These are phyloP conservation scores for Schizopygopsis malacanthus DNA, from an alignment of 2,797 vertebrate species.

Conservation along the genomic window DNA sequence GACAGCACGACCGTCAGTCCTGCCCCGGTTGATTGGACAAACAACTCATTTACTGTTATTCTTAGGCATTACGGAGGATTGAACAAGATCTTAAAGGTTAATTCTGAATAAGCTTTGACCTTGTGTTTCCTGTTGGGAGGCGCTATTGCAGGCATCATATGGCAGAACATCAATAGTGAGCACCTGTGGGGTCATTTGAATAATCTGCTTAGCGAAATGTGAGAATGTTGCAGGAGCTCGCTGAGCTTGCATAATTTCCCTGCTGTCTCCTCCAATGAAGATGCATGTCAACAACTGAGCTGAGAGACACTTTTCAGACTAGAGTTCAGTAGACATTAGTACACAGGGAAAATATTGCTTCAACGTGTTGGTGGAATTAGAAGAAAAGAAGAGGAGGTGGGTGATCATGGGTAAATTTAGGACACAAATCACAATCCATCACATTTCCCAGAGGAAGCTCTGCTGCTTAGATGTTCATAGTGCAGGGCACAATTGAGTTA, in stretches of 20 bases:
- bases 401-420: neutral
- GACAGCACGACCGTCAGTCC: neutral
- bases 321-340: slow-evolving; percentile 5
- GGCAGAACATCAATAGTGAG: slow-evolving; percentile 44
- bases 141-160: slow-evolving; percentile 43
- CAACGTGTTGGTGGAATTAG: neutral
- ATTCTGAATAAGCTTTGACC: slow-evolving; percentile 52
- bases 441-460: slow-evolving; percentile 17
- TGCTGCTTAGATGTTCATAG: slow-evolving; percentile 3
- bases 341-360: slow-evolving; percentile 5
- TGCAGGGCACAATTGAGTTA: neutral
- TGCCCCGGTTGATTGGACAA: slow-evolving; percentile 21
- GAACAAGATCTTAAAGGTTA: slow-evolving; percentile 41
- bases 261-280: slow-evolving; percentile 24
- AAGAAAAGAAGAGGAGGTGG: neutral
- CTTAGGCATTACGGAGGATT: slow-evolving; percentile 24
- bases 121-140: slow-evolving; percentile 39
- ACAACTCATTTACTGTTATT: slow-evolving; percentile 47
- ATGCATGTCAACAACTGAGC: slow-evolving; percentile 40
- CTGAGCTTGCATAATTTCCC: slow-evolving; percentile 48
- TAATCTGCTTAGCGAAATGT: slow-evolving; percentile 57
- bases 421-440: slow-evolving; percentile 25
- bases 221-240: slow-evolving; percentile 38
- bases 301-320: slow-evolving; percentile 19
- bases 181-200: slow-evolving; percentile 60